Evolutionary conservation across 1,140 invertebrate genomes (phyloP), one percentile per base, ranked within the genome.

Genomic region (Plodia interpunctella): DNA sequence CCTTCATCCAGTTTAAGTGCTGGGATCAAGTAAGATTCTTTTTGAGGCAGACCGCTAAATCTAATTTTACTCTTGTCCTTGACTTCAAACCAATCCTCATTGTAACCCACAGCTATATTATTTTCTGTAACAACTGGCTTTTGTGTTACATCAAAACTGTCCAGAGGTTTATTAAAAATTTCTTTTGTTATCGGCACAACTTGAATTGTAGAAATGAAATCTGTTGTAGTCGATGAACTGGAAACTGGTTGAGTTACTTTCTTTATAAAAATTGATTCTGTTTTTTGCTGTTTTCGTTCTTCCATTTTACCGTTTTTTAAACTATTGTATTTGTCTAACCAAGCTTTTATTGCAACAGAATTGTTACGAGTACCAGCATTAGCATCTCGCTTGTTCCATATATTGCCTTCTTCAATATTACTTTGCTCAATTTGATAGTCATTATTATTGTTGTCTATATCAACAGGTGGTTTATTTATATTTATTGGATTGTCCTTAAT

Each of bases 11-110:
- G 68, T 57, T 80, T 84, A 62, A 89, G 78, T 65, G 82, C 74
- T 56, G 87, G 81, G 74, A 89, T 80, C 68, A 89, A 77, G 80
- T 89, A 89, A 20, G 72, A 84, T 70, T 85, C 79, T 61, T 70
- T 82, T 63, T 89, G 84, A 54, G 84, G 87, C 58, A 84, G 70
- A 58, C 76, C 76, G 66, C 68, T 80, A 72, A 87, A 89, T 78
- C 79, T 85, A 80, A 89, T 89, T 78, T 82, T 85, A 70, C 61
- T 83, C 60, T 60, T 75, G 59, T 89, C 82, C 59, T 83, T 80
- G 65, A 61, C 62, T 52, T 75, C 79, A 61, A 83, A 74, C 74
- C 80, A 80, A 69, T 83, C 77, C 53, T 76, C 75, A 15, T 66
- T 73, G 44, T 85, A 76, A 65, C 68, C 81, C 11, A 74, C 71